phyloP scores from a whole-genome alignment of 1,140 invertebrate species.

The Mizuhopecten yessoensis region DNA sequence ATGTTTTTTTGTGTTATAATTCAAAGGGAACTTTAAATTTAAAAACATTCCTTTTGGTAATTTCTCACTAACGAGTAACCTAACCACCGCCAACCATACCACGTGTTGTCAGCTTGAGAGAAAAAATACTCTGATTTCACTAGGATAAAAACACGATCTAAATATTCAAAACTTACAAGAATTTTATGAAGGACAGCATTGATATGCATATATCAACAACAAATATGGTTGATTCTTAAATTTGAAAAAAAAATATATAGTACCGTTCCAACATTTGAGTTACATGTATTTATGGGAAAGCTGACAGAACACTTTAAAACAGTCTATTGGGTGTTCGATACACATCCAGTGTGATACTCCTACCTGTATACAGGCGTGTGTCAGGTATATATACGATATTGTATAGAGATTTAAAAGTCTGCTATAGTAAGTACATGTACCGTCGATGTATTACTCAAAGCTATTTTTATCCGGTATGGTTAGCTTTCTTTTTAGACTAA shows the following conservation, averaged over 20 bases:
- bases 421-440: neutral
- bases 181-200: neutral
- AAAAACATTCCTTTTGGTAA: neutral
- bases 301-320: neutral
- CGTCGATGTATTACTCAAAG: neutral
- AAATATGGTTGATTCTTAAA: no score
- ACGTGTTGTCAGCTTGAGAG: neutral
- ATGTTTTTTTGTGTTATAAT: constrained; percentile 11
- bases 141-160: neutral
- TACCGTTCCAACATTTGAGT: no score
- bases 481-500: neutral
- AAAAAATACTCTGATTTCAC: no score
- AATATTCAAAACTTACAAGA: neutral
- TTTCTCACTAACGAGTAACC: neutral
- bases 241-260: no score
- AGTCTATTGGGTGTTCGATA: neutral
- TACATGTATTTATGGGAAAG: no score
- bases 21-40: neutral
- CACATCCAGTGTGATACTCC: neutral
- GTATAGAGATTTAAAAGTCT: constrained; percentile 16
- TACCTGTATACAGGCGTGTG: neutral
- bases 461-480: neutral
- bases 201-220: neutral
- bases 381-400: neutral
- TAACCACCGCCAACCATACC: neutral